Evolutionary conservation across 2,797 vertebrate genomes (phyloP).

Genomic region (Bradypodion ventrale): DNA sequence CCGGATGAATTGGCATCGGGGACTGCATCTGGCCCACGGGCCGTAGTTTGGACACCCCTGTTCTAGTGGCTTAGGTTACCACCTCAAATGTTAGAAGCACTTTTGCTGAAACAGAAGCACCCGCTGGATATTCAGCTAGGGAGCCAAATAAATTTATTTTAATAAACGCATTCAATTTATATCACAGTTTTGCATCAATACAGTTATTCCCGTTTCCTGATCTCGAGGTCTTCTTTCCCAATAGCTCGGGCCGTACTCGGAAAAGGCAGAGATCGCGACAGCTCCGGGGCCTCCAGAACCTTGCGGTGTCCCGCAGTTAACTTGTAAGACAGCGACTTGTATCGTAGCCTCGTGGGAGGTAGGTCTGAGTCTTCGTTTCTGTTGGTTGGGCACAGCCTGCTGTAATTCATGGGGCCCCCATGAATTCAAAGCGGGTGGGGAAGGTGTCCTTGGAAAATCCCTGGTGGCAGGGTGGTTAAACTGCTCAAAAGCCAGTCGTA

Average conservation of each 20-base stretch:
- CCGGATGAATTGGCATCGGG: no score
- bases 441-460: no score
- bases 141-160: no score
- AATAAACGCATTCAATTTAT: no score
- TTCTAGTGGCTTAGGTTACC: no score
- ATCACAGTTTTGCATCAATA: no score
- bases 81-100: background rate
- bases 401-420: background rate
- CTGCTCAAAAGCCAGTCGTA: no score
- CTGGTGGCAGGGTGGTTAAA: no score
- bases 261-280: constrained; percentile 73
- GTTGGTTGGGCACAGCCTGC: background rate
- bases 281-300: constrained; percentile 76
- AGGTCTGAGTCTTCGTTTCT: background rate
- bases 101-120: constrained; percentile 19
- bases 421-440: background rate
- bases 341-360: constrained; percentile 79
- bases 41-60: no score
- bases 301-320: constrained; percentile 73
- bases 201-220: background rate
- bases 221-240: constrained; percentile 41
- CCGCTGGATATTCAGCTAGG: background rate
- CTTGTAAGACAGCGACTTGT: constrained; percentile 75
- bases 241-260: constrained; percentile 77
- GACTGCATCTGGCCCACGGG: no score